Base-by-base conservation (phyloP, 2,888 invertebrate genomes). In the Amphipoea oculea region DNA sequence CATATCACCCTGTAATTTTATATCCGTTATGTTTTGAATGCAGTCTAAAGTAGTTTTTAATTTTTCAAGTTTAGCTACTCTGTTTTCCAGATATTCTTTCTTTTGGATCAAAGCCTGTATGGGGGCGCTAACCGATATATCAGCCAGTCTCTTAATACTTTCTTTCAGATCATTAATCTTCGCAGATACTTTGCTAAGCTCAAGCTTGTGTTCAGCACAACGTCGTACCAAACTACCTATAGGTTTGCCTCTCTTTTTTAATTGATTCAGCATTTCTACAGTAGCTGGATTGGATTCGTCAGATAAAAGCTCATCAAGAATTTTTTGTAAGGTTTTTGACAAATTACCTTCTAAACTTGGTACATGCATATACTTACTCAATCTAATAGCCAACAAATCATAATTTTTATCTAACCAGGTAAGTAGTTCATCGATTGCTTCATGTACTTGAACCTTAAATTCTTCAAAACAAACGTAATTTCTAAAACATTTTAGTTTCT, bases 351-450 rank as follows among this genome's bases (percentile, higher is more conserved):
- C 83, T 48, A 96, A 87, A 79, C 93, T 90, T 36, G 94, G 93
- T 36, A 92, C 85, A 79, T 29, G 29, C 29, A 29, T 29, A 29
- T 95, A 93, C 83, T 94, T 94, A 72, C 93, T 92, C 45, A 96
- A 79, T 68, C 89, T 89, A 17, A 92, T 87, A n/a, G 94, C 91
- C 45, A 96, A 81, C 45, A 89, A 93, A 90, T 96, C 96, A 77
- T 93, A 89, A 75, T 95, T 95, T 92, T 93, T 95, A 87, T 97
- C 97, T 69, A 96, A 79, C 96, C 96, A 97, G 57, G 91, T 76
- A 40, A 95, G 89, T 66, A 96, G 91, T 79, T 96, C 94, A 67
- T 96, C 94, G 3, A 89, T 83, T 68, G 90, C 89, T 51, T 89
- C 85, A 42, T 89, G 88, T 17, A 95, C 77, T 86, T 94, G 92